Evolutionary conservation across 2,888 invertebrate genomes (phyloP).

Genomic region (Cosmopolites sordidus): DNA sequence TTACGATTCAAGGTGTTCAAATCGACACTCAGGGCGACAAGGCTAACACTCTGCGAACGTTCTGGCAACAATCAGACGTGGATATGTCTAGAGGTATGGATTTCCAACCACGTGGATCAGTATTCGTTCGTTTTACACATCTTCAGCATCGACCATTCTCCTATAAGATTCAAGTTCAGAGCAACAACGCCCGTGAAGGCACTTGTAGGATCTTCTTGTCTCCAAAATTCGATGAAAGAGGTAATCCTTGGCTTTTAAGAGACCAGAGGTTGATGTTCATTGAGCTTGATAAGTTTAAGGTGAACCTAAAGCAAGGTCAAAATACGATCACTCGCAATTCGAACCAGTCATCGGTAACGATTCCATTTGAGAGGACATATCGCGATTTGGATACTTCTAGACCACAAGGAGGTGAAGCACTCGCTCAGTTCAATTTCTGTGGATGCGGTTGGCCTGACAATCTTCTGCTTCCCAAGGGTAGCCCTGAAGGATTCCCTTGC

Average conservation of each 20-base stretch:
- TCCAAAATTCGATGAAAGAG: constrained; percentile 63
- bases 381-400: constrained; percentile 59
- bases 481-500: constrained; percentile 58
- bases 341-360: constrained; percentile 71
- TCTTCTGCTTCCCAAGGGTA: constrained; percentile 73
- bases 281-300: constrained; percentile 69
- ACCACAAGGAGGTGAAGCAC: constrained; percentile 55
- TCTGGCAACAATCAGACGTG: constrained; percentile 76
- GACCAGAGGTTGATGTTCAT: constrained; percentile 65
- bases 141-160: constrained; percentile 69
- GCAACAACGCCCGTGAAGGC: constrained; percentile 44
- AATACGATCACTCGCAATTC: constrained; percentile 66
- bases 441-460: constrained; percentile 88
- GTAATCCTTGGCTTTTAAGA: constrained; percentile 57
- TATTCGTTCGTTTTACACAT: constrained; percentile 63
- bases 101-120: constrained; percentile 71
- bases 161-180: constrained; percentile 50
- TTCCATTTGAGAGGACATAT: constrained; percentile 79
- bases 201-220: constrained; percentile 69
- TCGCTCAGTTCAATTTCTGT: constrained; percentile 70
- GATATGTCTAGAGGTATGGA: constrained; percentile 77
- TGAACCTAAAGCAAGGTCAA: constrained; percentile 58
- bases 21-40: constrained; percentile 53
- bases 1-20: constrained; percentile 57
- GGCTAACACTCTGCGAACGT: constrained; percentile 50